These are phyloP conservation scores for Chlorops oryzae DNA, from an alignment of 1,140 invertebrate species.

Conservation along the genomic window DNA sequence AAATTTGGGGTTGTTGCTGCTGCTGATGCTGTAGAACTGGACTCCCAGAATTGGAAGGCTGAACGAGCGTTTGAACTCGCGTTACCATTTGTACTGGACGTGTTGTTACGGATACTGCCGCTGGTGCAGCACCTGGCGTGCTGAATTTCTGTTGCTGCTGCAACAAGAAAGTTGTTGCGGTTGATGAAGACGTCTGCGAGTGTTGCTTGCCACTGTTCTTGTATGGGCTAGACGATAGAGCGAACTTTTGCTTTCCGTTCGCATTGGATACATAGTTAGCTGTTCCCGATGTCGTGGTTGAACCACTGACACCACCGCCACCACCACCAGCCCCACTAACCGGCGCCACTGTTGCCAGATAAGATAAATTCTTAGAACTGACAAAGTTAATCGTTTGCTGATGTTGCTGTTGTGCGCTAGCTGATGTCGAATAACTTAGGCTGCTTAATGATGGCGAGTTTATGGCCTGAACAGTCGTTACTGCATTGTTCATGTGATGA, in stretches of 20 bases:
- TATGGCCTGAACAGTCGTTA: not conserved
- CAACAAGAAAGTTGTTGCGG: conserved; percentile 11
- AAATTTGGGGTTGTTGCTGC: conserved; percentile 23
- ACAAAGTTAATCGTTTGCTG: conserved; percentile 27
- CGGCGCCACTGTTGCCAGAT: conserved; percentile 26
- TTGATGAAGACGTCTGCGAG: not conserved
- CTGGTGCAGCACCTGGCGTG: conserved; percentile 5
- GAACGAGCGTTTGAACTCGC: conserved; percentile 4
- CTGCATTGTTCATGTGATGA: not conserved
- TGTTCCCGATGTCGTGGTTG: not conserved
- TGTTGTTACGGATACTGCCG: conserved; percentile 13
- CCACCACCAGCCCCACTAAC: not conserved
- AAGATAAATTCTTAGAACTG: conserved; percentile 15
- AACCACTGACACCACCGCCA: not conserved
- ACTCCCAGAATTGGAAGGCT: not conserved
- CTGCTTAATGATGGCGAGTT: no score
- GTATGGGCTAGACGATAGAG: not conserved
- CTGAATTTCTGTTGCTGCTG: conserved; percentile 37
- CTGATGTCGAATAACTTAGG: no score
- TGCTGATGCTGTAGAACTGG: conserved; percentile 16
- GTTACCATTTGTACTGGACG: conserved; percentile 16
- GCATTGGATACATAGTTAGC: not conserved
- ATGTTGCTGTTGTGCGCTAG: conserved; percentile 2
- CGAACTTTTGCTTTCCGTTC: conserved; percentile 3
- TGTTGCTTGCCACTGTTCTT: not conserved